Evolutionary conservation across 1,140 invertebrate genomes (phyloP).

Genomic region (Spodoptera frugiperda): DNA sequence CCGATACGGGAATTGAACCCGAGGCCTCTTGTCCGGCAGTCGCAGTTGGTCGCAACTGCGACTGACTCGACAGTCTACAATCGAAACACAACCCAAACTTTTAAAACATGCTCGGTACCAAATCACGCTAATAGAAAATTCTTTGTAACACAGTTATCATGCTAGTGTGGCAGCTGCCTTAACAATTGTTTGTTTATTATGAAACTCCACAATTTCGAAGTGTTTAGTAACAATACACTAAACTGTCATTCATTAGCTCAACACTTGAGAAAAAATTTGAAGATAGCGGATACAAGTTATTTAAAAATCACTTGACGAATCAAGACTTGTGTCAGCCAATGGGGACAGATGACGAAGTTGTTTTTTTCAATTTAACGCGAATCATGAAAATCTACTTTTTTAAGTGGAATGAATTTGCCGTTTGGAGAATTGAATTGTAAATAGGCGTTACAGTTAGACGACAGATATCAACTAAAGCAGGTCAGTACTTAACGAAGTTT

Average conservation of each 20-base stretch:
- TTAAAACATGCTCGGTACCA: constrained; percentile 25
- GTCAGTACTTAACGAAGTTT: too few relatives aligned
- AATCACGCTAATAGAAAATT: constrained; percentile 39
- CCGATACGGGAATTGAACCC: too few relatives aligned
- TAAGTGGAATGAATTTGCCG: too few relatives aligned
- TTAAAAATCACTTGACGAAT: neutral
- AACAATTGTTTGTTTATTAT: constrained; percentile 27
- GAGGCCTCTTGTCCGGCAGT: too few relatives aligned
- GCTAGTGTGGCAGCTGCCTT: constrained; percentile 14
- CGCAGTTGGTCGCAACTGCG: too few relatives aligned
- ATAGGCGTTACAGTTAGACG: too few relatives aligned
- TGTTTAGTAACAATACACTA: neutral
- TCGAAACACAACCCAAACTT: neutral
- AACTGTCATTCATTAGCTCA: neutral
- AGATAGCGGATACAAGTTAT: neutral
- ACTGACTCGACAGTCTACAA: too few relatives aligned
- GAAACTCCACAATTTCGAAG: constrained; percentile 19
- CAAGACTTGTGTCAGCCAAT: neutral
- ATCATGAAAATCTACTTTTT: too few relatives aligned
- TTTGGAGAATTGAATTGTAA: too few relatives aligned
- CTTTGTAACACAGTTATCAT: constrained; percentile 38
- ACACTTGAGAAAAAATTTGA: constrained; percentile 3
- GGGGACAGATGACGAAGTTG: too few relatives aligned
- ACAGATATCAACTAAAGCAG: too few relatives aligned
- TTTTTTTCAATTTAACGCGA: too few relatives aligned